Evolutionary conservation across 2,797 vertebrate species (phyloP).

Genomic region (Epinephelus coioides): DNA sequence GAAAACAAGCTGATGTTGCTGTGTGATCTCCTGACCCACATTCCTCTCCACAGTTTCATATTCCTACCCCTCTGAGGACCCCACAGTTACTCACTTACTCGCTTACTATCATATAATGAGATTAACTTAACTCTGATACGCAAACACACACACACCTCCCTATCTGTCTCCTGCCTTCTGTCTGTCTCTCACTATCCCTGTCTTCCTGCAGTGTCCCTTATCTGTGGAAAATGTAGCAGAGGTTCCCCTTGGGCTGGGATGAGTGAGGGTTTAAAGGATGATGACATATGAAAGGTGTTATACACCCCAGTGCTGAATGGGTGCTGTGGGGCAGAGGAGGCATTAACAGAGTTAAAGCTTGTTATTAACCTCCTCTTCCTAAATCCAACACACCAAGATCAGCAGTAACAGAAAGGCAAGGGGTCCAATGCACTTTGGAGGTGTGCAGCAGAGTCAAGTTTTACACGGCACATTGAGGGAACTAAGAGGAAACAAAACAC

Average conservation of each 20-base stretch:
- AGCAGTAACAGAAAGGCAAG: too few species aligned
- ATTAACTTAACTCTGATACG: conserved; percentile 43
- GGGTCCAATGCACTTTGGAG: background rate
- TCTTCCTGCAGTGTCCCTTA: conserved; percentile 27
- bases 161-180: conserved; percentile 3
- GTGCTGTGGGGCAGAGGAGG: conserved; percentile 6
- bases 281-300: conserved; percentile 33
- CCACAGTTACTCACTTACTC: conserved; percentile 1
- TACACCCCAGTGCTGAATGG: conserved; percentile 6
- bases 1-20: conserved; percentile 31
- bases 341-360: conserved; percentile 21
- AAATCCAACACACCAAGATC: background rate
- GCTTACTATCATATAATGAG: conserved; percentile 36
- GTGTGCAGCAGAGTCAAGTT: background rate
- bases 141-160: conserved; percentile 1
- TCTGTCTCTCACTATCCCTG: conserved; percentile 15
- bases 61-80: conserved; percentile 34
- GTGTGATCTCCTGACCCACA: conserved; percentile 61
- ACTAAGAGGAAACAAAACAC: background rate
- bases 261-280: conserved; percentile 31
- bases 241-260: conserved; percentile 10
- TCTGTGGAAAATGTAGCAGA: conserved; percentile 19
- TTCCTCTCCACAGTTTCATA: conserved; percentile 26
- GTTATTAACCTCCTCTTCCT: conserved; percentile 4
- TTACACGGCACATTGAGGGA: background rate